Evolutionary conservation across 2,888 invertebrate species (phyloP), one percentile per base, ranked within the genome.

Genomic region (Gymnosoma rotundatum): DNA sequence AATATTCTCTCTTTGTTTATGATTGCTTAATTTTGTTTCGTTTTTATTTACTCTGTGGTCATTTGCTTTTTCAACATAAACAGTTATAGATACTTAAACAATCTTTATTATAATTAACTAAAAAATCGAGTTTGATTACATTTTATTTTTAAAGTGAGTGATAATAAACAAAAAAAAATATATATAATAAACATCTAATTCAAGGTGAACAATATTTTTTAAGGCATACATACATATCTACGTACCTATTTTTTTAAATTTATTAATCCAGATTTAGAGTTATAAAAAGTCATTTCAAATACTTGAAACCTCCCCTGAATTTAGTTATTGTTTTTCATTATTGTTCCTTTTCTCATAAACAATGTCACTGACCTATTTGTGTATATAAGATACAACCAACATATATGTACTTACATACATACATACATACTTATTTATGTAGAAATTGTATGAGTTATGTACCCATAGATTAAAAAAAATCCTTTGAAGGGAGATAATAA

Each of bases 341-440:
- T 74, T 58, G 42, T 79, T 45, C 25, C 12, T 56, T 56, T 32
- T 73, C 54, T 70, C 25, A 58, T 36, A n/a, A 73, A 73, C 50
- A 32, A 66, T 76, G 81, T 82, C 81, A 82, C 81, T 82, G 81
- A 82, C 81, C 81, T 82, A 82, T 82, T 82, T 76, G 81, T 76
- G 75, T 64, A 63, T 69, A 67, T 63, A 50, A 76, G 42, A 48
- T 21, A 42, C 67, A 72, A 63, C 45, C 52, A 78, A 61, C 18
- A n/a, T n/a, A n/a, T n/a, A n/a, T n/a, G n/a, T n/a, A n/a, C n/a
- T 21, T 45, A 45, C 16, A 45, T n/a, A 48, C 45, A 16, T 48
- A n/a, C 16, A 4, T n/a, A 12, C 7, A n/a, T 14, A n/a, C 16
- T 14, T n/a, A 20, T 52, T 7, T 52, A 52, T 20, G 48, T 48